These are phyloP conservation scores for Sweltsa coloradensis DNA, from an alignment of 1,140 invertebrate genomes.

Conservation along the genomic window DNA sequence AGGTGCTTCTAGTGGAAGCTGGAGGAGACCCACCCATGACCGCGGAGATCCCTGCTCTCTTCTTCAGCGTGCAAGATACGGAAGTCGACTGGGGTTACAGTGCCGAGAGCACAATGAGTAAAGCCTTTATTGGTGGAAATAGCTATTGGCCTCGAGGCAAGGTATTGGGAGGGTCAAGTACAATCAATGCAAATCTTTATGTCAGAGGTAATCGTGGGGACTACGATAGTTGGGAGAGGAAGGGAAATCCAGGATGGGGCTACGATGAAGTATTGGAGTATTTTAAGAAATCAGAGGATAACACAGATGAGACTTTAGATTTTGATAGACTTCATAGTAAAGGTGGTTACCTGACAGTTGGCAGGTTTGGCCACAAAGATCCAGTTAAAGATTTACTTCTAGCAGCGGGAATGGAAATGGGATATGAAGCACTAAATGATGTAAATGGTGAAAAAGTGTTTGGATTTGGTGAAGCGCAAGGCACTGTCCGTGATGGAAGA, in stretches of 20 bases:
- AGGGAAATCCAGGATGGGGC: conserved; percentile 42
- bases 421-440: background rate
- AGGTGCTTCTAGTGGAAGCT: conserved; percentile 71
- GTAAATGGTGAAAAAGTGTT: background rate
- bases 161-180: conserved; percentile 61
- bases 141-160: conserved; percentile 50
- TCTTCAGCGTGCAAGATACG: conserved; percentile 24
- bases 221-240: conserved; percentile 43
- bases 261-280: conserved; percentile 35
- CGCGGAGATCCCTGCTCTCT: conserved; percentile 38
- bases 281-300: conserved; percentile 29
- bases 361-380: no score
- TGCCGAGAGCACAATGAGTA: conserved; percentile 34
- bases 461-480: conserved; percentile 13
- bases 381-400: background rate
- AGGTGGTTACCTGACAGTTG: no score
- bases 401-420: background rate
- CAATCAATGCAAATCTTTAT: conserved; percentile 53
- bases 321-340: no score
- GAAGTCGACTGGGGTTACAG: conserved; percentile 38
- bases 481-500: conserved; percentile 34
- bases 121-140: conserved; percentile 25
- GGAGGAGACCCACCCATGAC: conserved; percentile 69
- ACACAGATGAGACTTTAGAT: no score
- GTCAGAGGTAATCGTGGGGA: conserved; percentile 47